A percentile compares a stretch with the other conserved stretches of the same genome.
phyloP scores from a whole-genome alignment of 1,140 invertebrate species.

The Magallana angulata region DNA sequence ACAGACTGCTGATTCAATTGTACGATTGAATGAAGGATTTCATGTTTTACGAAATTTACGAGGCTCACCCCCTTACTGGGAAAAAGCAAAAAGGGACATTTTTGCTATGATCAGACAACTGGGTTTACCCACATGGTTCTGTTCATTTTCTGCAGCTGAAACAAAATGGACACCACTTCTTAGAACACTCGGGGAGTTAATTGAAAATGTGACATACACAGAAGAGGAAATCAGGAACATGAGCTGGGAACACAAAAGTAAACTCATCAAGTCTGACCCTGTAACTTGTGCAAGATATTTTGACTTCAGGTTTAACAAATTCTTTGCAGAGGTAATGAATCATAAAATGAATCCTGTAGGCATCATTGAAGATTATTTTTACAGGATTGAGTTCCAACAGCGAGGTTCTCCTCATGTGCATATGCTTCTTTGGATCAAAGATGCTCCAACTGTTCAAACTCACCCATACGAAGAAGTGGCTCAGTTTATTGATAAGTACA shows the following conservation, averaged over 20 bases:
- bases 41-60: constrained; percentile 32
- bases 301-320: constrained; percentile 37
- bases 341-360: constrained; percentile 36
- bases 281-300: constrained; percentile 52
- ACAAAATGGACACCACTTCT: constrained; percentile 52
- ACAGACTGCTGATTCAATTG: constrained; percentile 21
- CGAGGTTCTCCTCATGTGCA: constrained; percentile 79
- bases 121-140: constrained; percentile 52
- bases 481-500: constrained; percentile 54
- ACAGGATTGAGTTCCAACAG: constrained; percentile 79
- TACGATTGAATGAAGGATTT: constrained; percentile 51
- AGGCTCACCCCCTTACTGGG: constrained; percentile 49
- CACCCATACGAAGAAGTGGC: constrained; percentile 21
- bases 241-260: constrained; percentile 53
- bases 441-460: constrained; percentile 67
- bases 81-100: constrained; percentile 53
- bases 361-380: constrained; percentile 63
- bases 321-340: constrained; percentile 36
- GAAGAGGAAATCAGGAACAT: constrained; percentile 54
- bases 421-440: constrained; percentile 77
- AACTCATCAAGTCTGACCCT: constrained; percentile 50
- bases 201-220: constrained; percentile 48
- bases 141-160: constrained; percentile 56
- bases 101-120: constrained; percentile 59
- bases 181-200: constrained; percentile 46